Conservation (phyloP, 1,140 invertebrate species). For the Drosophila rhopaloa region DNA sequence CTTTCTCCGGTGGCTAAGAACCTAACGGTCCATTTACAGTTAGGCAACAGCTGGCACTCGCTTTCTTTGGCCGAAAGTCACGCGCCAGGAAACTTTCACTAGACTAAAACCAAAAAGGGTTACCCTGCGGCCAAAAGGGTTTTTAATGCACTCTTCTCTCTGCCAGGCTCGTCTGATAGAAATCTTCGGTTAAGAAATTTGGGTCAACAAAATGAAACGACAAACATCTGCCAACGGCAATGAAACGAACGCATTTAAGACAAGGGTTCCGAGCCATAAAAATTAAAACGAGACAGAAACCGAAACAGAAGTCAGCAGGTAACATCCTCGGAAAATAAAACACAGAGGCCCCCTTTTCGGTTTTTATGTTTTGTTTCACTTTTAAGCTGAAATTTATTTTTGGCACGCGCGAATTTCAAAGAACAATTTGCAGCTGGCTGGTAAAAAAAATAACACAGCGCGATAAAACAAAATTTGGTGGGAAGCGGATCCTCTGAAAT, state of each 20-base stretch:
- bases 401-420: constrained; percentile 45
- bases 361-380: constrained; percentile 16
- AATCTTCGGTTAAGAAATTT: constrained; percentile 59
- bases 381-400: constrained; percentile 45
- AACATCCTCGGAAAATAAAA: constrained; percentile 27
- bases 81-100: constrained; percentile 42
- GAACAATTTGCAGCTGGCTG: constrained; percentile 34
- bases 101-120: constrained; percentile 16
- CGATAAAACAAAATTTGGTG: constrained; percentile 18
- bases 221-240: constrained; percentile 52
- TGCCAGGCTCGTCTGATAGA: constrained; percentile 33
- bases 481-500: constrained; percentile 1
- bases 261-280: constrained; percentile 28
- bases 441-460: not conserved
- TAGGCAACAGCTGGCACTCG: constrained; percentile 25
- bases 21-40: constrained; percentile 38
- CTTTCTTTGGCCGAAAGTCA: constrained; percentile 11
- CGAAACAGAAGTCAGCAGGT: constrained; percentile 48
- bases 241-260: constrained; percentile 28
- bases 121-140: constrained; percentile 11
- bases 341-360: not conserved
- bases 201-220: constrained; percentile 46
- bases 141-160: not conserved
- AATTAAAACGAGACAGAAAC: constrained; percentile 15
- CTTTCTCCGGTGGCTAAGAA: constrained; percentile 25